phyloP scores from a whole-genome alignment of 1,140 invertebrate species.

The Drosophila mojavensis region DNA sequence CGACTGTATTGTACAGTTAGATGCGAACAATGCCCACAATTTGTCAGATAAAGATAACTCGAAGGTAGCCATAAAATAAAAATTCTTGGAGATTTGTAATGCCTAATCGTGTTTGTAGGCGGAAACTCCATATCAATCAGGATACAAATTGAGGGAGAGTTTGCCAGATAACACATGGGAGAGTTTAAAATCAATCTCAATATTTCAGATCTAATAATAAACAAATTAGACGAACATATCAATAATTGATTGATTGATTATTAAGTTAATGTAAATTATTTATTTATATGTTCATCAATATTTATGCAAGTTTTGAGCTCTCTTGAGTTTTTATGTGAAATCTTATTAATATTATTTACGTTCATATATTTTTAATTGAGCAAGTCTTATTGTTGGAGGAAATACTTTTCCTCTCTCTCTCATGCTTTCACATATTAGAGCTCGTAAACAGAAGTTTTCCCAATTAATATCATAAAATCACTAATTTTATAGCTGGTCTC shows the following conservation, averaged over 20 bases:
- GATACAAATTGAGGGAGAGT: neutral
- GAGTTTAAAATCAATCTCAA: too few relatives aligned
- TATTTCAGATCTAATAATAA: too few relatives aligned
- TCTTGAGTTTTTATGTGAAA: too few relatives aligned
- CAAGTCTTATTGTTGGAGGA: neutral
- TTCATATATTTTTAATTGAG: too few relatives aligned
- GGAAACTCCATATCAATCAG: constrained; percentile 16
- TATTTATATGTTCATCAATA: neutral
- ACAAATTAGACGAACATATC: too few relatives aligned
- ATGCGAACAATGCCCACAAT: constrained; percentile 12
- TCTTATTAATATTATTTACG: neutral
- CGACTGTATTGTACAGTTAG: constrained; percentile 3
- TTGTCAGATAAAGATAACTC: constrained; percentile 11
- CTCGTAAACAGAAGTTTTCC: constrained; percentile 40
- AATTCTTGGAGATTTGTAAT: neutral
- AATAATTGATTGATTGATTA: too few relatives aligned
- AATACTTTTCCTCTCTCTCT: neutral
- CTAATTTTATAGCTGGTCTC: constrained; percentile 36
- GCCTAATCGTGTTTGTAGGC: neutral
- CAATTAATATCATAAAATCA: constrained; percentile 39
- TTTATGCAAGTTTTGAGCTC: too few relatives aligned
- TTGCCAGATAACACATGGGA: neutral
- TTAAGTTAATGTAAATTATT: neutral
- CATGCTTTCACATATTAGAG: constrained; percentile 12
- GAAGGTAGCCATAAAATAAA: neutral